A percentile compares a stretch with the other conserved stretches of the same genome.
These are phyloP conservation scores for Tipula lateralis DNA, from an alignment of 2,888 invertebrate genomes.

Conservation along the genomic window DNA sequence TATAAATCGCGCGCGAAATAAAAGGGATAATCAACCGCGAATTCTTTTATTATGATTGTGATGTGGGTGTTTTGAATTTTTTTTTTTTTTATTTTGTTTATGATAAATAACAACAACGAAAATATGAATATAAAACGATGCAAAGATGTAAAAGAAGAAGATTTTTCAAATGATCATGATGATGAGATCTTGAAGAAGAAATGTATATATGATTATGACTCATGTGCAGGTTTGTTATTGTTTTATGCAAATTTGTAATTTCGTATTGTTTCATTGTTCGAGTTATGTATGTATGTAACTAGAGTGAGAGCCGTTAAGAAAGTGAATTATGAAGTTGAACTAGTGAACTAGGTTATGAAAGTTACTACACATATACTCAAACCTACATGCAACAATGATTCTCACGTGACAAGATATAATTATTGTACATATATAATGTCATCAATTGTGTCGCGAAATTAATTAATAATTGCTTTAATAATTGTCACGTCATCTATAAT, in stretches of 20 bases:
- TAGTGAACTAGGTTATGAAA: slow-evolving; percentile 24
- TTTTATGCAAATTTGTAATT: slow-evolving; percentile 19
- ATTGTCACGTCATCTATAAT: not conserved
- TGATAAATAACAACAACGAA: slow-evolving; percentile 11
- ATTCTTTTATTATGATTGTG: slow-evolving; percentile 15
- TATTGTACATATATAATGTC: not conserved
- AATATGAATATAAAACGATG: not conserved
- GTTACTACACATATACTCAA: not conserved
- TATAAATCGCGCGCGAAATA: not conserved
- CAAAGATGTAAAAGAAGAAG: not conserved
- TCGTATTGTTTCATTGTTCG: not conserved
- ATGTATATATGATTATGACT: not conserved
- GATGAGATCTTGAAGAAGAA: slow-evolving; percentile 6
- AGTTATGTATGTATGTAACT: not conserved
- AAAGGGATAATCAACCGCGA: slow-evolving; percentile 24
- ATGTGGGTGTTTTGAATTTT: slow-evolving; percentile 24
- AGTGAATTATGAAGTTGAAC: not conserved
- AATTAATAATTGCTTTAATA: not conserved
- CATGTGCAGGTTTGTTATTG: slow-evolving; percentile 19
- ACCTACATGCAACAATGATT: not conserved
- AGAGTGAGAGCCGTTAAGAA: not conserved
- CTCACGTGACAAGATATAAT: not conserved
- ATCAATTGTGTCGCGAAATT: not conserved
- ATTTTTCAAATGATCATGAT: not conserved
- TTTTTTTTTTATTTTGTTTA: not conserved